A percentile compares a stretch with the other conserved stretches of the same genome.
Conservation (phyloP, 2,888 invertebrate genomes). For the Netelia inedita region DNA sequence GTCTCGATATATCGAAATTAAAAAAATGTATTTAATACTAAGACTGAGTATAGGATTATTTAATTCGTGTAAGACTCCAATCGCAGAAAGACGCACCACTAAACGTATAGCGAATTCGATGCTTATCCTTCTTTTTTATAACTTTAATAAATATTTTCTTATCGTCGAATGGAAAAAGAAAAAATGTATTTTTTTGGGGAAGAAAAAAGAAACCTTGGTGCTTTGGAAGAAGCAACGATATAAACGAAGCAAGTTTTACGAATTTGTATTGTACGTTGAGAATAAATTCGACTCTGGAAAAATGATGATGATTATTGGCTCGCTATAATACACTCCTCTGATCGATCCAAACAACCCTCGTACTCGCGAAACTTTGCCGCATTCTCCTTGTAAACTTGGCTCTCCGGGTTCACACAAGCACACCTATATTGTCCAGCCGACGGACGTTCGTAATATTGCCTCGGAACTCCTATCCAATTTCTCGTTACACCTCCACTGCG, state of each 20-base stretch:
- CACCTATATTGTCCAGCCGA: slow-evolving; percentile 90
- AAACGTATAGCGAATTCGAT: background rate
- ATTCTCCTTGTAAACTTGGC: slow-evolving; percentile 85
- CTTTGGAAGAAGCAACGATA: background rate
- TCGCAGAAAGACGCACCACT: background rate
- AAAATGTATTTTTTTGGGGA: background rate
- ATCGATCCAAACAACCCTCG: slow-evolving; percentile 87
- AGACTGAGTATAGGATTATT: slow-evolving; percentile 56
- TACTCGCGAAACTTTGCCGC: slow-evolving; percentile 88
- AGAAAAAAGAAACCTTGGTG: background rate
- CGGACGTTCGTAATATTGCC: slow-evolving; percentile 90
- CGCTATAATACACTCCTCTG: slow-evolving; percentile 86
- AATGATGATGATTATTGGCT: slow-evolving; percentile 3
- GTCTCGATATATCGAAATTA: background rate
- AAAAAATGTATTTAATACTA: slow-evolving; percentile 31
- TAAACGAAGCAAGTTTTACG: background rate
- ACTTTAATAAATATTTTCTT: slow-evolving; percentile 58
- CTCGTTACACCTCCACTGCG: slow-evolving; percentile 95
- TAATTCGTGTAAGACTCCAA: background rate
- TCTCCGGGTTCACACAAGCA: slow-evolving; percentile 90
- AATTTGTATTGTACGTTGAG: background rate
- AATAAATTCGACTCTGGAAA: background rate
- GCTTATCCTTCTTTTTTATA: slow-evolving; percentile 18
- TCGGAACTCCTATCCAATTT: slow-evolving; percentile 95
- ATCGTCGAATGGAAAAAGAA: slow-evolving; percentile 4